Conservation (phyloP, 1,140 invertebrate species). For the Diabrotica undecimpunctata region DNA sequence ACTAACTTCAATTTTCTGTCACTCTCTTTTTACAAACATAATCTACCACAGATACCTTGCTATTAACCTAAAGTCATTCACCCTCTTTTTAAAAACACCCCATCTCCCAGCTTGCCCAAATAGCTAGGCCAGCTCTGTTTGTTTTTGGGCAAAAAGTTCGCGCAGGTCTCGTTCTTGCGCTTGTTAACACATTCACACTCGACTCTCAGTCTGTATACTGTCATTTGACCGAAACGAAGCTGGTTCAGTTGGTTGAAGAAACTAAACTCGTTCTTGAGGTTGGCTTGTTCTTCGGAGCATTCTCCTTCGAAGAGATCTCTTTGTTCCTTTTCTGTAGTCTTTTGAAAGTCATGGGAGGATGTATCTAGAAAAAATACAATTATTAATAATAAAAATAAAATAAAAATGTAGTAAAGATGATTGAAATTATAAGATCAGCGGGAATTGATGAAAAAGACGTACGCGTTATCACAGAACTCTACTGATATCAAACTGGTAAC, state of each 20-base stretch:
- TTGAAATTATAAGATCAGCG: too few species aligned
- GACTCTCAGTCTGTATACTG: conserved; percentile 53
- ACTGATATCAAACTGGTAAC: too few species aligned
- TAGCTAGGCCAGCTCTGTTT: conserved; percentile 53
- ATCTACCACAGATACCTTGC: too few species aligned
- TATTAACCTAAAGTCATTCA: background rate
- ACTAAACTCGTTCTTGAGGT: conserved; percentile 43
- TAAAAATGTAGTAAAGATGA: too few species aligned
- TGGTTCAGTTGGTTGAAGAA: conserved; percentile 49
- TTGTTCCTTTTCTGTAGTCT: conserved; percentile 29
- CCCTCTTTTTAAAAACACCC: conserved; percentile 44
- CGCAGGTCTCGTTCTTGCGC: conserved; percentile 50
- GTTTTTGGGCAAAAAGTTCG: conserved; percentile 48
- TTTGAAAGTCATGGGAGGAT: conserved; percentile 18
- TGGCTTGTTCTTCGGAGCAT: conserved; percentile 49
- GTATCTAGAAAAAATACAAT: conserved; percentile 21
- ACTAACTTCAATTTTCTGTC: too few species aligned
- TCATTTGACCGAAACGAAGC: conserved; percentile 54
- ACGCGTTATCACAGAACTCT: too few species aligned
- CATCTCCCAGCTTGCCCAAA: conserved; percentile 51
- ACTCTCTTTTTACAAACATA: too few species aligned
- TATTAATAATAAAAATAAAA: too few species aligned
- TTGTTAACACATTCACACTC: conserved; percentile 51
- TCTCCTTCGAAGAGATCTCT: conserved; percentile 36
- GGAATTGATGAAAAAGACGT: too few species aligned